phyloP scores from a whole-genome alignment of 35 echinoderm and acorn worm species.

The Ptychodera flava region DNA sequence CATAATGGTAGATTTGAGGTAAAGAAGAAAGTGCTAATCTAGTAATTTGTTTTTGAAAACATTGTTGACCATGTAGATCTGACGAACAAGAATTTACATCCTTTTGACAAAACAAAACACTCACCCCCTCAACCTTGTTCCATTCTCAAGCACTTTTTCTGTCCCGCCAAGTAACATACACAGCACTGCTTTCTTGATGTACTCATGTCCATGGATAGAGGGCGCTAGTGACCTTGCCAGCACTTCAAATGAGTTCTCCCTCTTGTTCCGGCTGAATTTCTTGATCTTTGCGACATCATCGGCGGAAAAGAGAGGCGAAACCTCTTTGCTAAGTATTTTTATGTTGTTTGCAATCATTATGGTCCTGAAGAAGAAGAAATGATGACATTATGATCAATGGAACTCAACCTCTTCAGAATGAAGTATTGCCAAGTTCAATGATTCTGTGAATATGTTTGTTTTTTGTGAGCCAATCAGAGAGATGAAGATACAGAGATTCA shows the following conservation, averaged over 20 bases:
- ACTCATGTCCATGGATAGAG: conserved; percentile 98
- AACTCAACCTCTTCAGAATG: too few species aligned
- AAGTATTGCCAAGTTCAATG: too few species aligned
- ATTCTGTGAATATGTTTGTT: too few species aligned
- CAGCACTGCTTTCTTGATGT: conserved; percentile 92
- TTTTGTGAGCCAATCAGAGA: too few species aligned
- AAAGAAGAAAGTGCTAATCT: too few species aligned
- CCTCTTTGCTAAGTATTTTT: conserved; percentile 81
- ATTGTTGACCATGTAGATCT: too few species aligned
- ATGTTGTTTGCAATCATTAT: conserved; percentile 89
- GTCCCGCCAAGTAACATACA: conserved; percentile 93
- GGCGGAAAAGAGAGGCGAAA: conserved; percentile 56
- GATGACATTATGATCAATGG: too few species aligned
- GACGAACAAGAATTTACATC: too few species aligned
- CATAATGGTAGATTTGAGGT: too few species aligned
- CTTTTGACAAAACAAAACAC: too few species aligned
- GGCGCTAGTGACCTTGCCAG: conserved; percentile 80
- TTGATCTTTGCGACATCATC: conserved; percentile 80
- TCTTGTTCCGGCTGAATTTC: conserved; percentile 55
- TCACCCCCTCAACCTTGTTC: conserved; percentile 90
- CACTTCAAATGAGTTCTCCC: conserved; percentile 66
- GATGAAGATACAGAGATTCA: too few species aligned
- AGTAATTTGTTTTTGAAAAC: too few species aligned
- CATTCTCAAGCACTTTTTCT: conserved; percentile 90
- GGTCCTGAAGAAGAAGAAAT: conserved; percentile 54